These are phyloP conservation scores for Helicoverpa assulta DNA, from an alignment of 2,888 invertebrate genomes.

Conservation along the genomic window DNA sequence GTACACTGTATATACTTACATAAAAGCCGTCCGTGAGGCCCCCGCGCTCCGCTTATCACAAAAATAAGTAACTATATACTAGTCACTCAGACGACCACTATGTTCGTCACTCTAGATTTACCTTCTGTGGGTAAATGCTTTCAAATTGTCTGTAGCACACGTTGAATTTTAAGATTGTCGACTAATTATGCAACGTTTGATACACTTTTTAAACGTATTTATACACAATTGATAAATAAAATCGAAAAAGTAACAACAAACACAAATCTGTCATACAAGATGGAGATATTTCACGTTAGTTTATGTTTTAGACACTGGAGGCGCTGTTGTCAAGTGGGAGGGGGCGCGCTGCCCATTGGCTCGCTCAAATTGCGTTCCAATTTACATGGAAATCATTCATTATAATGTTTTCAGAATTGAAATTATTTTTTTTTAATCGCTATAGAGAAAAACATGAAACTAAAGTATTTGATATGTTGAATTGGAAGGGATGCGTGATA, in stretches of 20 bases:
- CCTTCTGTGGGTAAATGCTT: slow-evolving; percentile 70
- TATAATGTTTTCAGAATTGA: neutral
- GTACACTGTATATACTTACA: slow-evolving; percentile 84
- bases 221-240: slow-evolving; percentile 80
- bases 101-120: slow-evolving; percentile 86
- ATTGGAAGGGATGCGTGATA: neutral
- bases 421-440: neutral
- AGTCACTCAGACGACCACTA: slow-evolving; percentile 85
- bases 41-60: slow-evolving; percentile 90
- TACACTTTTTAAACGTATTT: slow-evolving; percentile 77
- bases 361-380: slow-evolving; percentile 74
- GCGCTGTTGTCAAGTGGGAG: slow-evolving; percentile 82
- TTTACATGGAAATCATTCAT: slow-evolving; percentile 51
- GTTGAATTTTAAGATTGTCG: slow-evolving; percentile 64
- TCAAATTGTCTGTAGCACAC: slow-evolving; percentile 65
- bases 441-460: neutral
- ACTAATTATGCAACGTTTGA: slow-evolving; percentile 68
- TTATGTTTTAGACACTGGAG: slow-evolving; percentile 83
- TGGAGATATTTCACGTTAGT: slow-evolving; percentile 91
- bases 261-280: slow-evolving; percentile 92
- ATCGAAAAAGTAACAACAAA: slow-evolving; percentile 88
- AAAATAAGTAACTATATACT: slow-evolving; percentile 90
- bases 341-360: slow-evolving; percentile 78
- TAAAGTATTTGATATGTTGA: neutral
- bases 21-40: slow-evolving; percentile 85